Percentiles rank a stretch among this genome's conserved stretches.
These are phyloP conservation scores for Chromoteleia sp. DNA, from an alignment of 2,888 invertebrate genomes.

Conservation along the genomic window DNA sequence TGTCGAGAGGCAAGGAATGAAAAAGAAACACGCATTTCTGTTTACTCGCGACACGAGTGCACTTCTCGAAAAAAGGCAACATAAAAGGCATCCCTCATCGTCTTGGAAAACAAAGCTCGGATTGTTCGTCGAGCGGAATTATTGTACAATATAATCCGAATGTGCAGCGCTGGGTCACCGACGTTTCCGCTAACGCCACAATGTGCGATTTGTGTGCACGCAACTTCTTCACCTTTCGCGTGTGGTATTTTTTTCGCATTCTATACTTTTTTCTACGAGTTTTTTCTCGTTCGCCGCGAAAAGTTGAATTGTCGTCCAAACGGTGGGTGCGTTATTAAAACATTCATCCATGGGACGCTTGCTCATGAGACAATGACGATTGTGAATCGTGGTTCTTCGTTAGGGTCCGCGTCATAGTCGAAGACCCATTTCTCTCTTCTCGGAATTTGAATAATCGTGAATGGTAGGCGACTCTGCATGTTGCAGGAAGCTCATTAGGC, in stretches of 20 bases:
- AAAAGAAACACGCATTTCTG: conserved; percentile 58
- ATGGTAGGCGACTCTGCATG: conserved; percentile 71
- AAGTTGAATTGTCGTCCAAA: conserved; percentile 72
- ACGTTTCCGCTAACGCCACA: conserved; percentile 18
- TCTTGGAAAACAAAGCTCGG: conserved; percentile 59
- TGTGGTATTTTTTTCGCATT: conserved; percentile 19
- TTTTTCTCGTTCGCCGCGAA: conserved; percentile 46
- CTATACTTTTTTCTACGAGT: background rate
- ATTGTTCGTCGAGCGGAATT: conserved; percentile 53
- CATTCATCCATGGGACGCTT: conserved; percentile 70
- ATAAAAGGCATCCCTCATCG: conserved; percentile 47
- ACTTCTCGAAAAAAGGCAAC: conserved; percentile 40
- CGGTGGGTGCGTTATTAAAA: conserved; percentile 77
- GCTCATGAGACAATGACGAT: conserved; percentile 73
- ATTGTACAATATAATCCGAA: conserved; percentile 55
- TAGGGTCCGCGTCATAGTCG: conserved; percentile 57
- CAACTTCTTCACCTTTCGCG: conserved; percentile 41
- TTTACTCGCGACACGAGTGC: conserved; percentile 43
- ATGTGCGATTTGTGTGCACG: conserved; percentile 37
- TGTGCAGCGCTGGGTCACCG: conserved; percentile 32
- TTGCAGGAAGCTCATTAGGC: conserved; percentile 84
- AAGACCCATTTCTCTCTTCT: conserved; percentile 60
- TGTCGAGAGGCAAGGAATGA: conserved; percentile 34
- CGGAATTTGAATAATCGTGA: conserved; percentile 74
- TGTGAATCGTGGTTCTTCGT: conserved; percentile 70